Conservation (phyloP, 2,113 vertebrate species). For the Cebidichthys violaceus region DNA sequence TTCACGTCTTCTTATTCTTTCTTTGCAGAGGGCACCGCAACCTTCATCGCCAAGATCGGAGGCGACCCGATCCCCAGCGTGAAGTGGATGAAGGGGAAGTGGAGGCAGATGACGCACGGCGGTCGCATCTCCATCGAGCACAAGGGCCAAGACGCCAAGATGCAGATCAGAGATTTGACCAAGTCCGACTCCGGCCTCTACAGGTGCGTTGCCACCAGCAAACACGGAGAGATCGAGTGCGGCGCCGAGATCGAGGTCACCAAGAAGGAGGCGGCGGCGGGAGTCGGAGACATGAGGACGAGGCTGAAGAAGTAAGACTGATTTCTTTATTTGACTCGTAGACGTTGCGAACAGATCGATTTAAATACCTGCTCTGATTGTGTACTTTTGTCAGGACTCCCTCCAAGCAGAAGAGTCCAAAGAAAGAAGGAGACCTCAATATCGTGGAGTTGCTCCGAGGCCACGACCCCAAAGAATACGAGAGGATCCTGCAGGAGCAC, state of each 20-base stretch:
- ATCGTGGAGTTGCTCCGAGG: conserved; percentile 96
- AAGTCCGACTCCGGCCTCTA: conserved; percentile 96
- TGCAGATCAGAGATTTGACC: conserved; percentile 92
- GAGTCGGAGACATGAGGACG: conserved; percentile 88
- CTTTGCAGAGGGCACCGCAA: conserved; percentile 90
- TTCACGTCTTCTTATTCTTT: neutral
- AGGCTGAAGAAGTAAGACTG: conserved; percentile 92
- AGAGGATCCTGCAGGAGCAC: conserved; percentile 94
- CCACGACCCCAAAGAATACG: conserved; percentile 98
- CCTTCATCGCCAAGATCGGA: conserved; percentile 94
- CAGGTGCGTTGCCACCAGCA: conserved; percentile 93
- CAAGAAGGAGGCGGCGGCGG: conserved; percentile 87
- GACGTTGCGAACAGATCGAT: neutral
- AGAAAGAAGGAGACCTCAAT: conserved; percentile 89
- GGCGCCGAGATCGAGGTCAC: conserved; percentile 89
- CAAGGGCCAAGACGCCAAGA: conserved; percentile 91
- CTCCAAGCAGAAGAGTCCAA: conserved; percentile 90
- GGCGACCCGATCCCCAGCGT: conserved; percentile 96
- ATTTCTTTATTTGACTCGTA: neutral
- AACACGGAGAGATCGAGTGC: conserved; percentile 95
- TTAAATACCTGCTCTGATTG: neutral
- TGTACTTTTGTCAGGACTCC: conserved; percentile 85
- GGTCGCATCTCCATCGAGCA: conserved; percentile 92
- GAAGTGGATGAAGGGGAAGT: conserved; percentile 98
- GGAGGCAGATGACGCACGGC: conserved; percentile 94